Evolutionary conservation across 2,113 vertebrate species (phyloP).

Genomic region (Etheostoma spectabile): DNA sequence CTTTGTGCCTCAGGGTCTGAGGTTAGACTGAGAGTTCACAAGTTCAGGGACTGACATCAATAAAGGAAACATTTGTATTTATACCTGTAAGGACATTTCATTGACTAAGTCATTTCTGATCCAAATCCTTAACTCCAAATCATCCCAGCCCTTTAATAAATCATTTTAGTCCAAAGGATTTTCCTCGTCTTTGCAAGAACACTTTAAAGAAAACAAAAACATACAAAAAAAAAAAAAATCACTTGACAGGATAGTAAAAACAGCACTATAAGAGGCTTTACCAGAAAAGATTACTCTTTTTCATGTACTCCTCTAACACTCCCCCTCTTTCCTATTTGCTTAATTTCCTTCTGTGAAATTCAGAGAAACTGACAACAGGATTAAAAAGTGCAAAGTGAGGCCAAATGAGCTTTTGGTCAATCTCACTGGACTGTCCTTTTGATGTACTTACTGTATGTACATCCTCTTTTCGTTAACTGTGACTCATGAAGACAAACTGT

Average conservation of each 20-base stretch:
- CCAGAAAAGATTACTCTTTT: slow-evolving; percentile 67
- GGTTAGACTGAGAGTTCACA: slow-evolving; percentile 63
- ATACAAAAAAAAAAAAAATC: slow-evolving; percentile 42
- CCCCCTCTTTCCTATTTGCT: slow-evolving; percentile 21
- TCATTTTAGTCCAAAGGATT: slow-evolving; percentile 33
- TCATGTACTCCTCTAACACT: slow-evolving; percentile 21
- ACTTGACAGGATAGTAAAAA: slow-evolving; percentile 68
- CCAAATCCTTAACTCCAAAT: slow-evolving; percentile 25
- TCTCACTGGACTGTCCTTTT: slow-evolving; percentile 22
- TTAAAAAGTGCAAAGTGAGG: slow-evolving; percentile 48
- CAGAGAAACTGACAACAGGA: slow-evolving; percentile 51
- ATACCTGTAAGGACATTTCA: slow-evolving; percentile 27
- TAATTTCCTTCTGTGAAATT: slow-evolving; percentile 55
- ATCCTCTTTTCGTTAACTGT: not conserved
- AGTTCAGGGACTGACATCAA: slow-evolving; percentile 64
- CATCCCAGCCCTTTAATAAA: slow-evolving; percentile 21
- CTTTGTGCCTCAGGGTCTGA: slow-evolving; percentile 42
- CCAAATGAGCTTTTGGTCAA: slow-evolving; percentile 50
- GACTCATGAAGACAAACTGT: not conserved
- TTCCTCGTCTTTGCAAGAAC: slow-evolving; percentile 42
- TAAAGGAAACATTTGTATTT: not conserved
- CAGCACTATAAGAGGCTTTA: slow-evolving; percentile 72
- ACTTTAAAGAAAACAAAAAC: slow-evolving; percentile 45
- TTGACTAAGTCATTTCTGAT: not conserved
- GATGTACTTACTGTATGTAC: slow-evolving; percentile 12